Evolutionary conservation across 2,888 invertebrate genomes (phyloP).

Genomic region (Mimumesa dahlbomi): DNA sequence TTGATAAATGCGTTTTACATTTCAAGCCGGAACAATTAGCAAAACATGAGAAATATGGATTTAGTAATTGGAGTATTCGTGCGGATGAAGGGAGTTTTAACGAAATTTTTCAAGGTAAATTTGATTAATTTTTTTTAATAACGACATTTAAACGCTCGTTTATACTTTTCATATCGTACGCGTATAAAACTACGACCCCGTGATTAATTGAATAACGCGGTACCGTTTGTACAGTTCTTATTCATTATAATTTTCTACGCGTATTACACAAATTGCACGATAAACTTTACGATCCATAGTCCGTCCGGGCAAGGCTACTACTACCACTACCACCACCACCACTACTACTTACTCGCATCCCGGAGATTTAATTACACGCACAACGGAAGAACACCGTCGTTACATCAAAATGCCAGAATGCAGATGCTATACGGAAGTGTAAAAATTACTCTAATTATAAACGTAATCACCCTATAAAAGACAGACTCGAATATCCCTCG

Average conservation of each 20-base stretch:
- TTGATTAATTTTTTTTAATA: background rate
- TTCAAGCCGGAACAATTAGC: too few relatives aligned
- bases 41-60: too few relatives aligned
- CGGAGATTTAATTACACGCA: slow-evolving; percentile 42
- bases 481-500: too few relatives aligned
- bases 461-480: too few relatives aligned
- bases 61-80: too few relatives aligned
- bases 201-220: slow-evolving; percentile 41
- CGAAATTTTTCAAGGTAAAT: too few relatives aligned
- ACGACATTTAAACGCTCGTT: slow-evolving; percentile 19
- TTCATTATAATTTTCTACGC: slow-evolving; percentile 56
- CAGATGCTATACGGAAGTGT: slow-evolving; percentile 5
- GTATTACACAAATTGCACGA: slow-evolving; percentile 56
- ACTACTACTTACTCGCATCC: too few relatives aligned
- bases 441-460: slow-evolving; percentile 1
- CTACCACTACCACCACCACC: too few relatives aligned
- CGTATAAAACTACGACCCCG: slow-evolving; percentile 8
- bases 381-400: slow-evolving; percentile 38
- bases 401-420: slow-evolving; percentile 21
- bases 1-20: too few relatives aligned
- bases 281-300: slow-evolving; percentile 53
- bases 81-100: too few relatives aligned
- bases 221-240: slow-evolving; percentile 6
- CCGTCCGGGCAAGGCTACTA: slow-evolving; percentile 9
- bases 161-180: slow-evolving; percentile 29